phyloP scores from a whole-genome alignment of 2,888 invertebrate genomes.

The Caenorhabditis angaria region DNA sequence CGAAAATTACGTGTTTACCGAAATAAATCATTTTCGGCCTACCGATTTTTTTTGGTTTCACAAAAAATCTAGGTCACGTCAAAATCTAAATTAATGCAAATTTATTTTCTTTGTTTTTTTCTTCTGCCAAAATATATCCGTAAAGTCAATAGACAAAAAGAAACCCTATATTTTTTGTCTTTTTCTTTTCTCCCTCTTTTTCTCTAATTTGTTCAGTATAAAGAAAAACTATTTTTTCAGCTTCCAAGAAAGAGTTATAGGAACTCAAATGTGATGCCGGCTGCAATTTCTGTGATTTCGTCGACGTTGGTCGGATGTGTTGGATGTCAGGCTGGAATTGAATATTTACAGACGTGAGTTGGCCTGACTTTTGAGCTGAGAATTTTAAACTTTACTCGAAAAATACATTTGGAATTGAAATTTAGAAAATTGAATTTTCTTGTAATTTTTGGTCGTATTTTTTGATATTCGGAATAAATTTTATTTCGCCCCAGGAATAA shows the following conservation, averaged over 20 bases:
- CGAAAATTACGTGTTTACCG: too few relatives aligned
- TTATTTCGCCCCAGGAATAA: too few relatives aligned
- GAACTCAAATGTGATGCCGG: background rate
- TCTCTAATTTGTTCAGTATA: background rate
- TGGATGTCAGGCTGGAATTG: slow-evolving; percentile 62
- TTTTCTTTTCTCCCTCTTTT: background rate
- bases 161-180: background rate
- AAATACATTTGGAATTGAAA: too few relatives aligned
- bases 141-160: too few relatives aligned
- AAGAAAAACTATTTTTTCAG: background rate
- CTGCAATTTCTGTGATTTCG: slow-evolving; percentile 33
- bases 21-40: too few relatives aligned
- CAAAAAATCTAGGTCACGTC: background rate
- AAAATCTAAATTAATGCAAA: too few relatives aligned
- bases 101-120: background rate
- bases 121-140: too few relatives aligned
- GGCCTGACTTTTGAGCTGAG: background rate
- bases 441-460: too few relatives aligned
- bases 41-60: too few relatives aligned
- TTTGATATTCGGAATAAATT: too few relatives aligned
- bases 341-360: slow-evolving; percentile 55
- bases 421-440: too few relatives aligned
- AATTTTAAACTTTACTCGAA: too few relatives aligned
- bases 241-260: background rate
- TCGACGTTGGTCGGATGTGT: slow-evolving; percentile 53